These are phyloP conservation scores for Ageneiosus marmoratus DNA, from an alignment of 2,113 vertebrate genomes.

Conservation along the genomic window DNA sequence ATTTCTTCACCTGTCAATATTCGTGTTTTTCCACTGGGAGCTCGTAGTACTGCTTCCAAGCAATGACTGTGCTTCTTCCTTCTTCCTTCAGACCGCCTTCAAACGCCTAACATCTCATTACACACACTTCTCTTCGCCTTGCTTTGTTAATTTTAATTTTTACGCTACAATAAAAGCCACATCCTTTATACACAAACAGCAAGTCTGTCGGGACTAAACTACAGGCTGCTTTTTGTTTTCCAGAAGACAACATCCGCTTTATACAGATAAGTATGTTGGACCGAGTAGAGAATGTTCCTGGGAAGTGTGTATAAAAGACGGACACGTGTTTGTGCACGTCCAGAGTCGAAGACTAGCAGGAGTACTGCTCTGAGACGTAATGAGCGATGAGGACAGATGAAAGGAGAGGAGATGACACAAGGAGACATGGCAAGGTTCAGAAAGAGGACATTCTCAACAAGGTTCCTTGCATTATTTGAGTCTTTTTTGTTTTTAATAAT, in stretches of 20 bases:
- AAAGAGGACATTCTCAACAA: not conserved
- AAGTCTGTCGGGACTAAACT: too few species aligned
- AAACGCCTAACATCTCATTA: not conserved
- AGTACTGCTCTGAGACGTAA: not conserved
- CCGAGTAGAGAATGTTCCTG: constrained; percentile 1
- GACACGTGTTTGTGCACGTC: constrained; percentile 31
- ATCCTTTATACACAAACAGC: not conserved
- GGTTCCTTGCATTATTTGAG: not conserved
- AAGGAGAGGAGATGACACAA: not conserved
- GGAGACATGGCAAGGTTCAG: constrained; percentile 6
- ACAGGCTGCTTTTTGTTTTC: not conserved
- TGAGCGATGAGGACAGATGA: not conserved
- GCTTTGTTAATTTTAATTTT: not conserved
- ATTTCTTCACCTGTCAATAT: constrained; percentile 11
- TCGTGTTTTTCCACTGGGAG: not conserved
- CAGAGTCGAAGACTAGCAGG: constrained; percentile 26
- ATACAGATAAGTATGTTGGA: not conserved
- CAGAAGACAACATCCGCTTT: not conserved
- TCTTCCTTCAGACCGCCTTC: not conserved
- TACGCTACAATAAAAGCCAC: not conserved
- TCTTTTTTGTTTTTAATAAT: not conserved
- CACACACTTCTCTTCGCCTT: too few species aligned
- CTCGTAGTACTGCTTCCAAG: not conserved
- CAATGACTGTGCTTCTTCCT: not conserved
- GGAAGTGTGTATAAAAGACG: constrained; percentile 37